phyloP scores from a whole-genome alignment of 2,797 vertebrate genomes.

The Martes flavigula region DNA sequence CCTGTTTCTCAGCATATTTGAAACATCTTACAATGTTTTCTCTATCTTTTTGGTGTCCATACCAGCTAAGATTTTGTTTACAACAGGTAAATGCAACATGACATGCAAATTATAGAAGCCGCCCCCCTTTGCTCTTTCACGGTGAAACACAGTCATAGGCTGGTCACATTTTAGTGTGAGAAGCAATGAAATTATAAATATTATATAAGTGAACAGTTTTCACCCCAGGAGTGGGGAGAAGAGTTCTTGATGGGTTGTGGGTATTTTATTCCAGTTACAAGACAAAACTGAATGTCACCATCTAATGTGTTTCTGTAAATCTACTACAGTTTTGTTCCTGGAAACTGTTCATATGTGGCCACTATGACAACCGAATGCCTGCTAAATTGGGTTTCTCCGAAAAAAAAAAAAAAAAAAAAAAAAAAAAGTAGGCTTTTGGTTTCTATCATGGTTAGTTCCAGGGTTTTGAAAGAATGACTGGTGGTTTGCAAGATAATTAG shows the following conservation, averaged over 20 bases:
- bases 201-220: background rate
- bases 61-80: constrained; percentile 40
- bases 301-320: background rate
- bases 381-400: background rate
- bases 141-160: background rate
- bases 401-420: background rate
- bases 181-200: background rate
- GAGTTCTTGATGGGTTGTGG: background rate
- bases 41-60: constrained; percentile 18
- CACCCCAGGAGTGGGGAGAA: background rate
- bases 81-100: background rate
- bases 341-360: background rate
- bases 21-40: constrained; percentile 36
- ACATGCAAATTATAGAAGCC: background rate
- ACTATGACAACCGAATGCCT: background rate
- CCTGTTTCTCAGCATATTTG: constrained; percentile 39
- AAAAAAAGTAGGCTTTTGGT: background rate
- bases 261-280: background rate
- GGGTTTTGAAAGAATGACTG: background rate
- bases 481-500: background rate
- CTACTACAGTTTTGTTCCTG: background rate
- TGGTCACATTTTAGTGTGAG: constrained; percentile 1
- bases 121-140: background rate
- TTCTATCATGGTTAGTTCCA: background rate
- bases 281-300: background rate